These are phyloP conservation scores for Congeria kusceri DNA, from an alignment of 2,888 invertebrate species.

Conservation along the genomic window DNA sequence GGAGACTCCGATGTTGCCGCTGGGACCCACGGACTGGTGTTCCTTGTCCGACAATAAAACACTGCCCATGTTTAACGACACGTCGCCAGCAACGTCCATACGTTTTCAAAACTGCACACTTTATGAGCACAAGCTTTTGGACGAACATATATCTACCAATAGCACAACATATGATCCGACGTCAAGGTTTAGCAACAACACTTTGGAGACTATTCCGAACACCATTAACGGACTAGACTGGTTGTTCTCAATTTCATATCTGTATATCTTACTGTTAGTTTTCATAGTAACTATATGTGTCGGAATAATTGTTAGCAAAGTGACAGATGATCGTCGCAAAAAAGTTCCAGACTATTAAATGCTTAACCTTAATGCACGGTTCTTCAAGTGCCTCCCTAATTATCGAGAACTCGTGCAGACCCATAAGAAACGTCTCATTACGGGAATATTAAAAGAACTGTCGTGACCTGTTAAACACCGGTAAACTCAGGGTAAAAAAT, in stretches of 20 bases:
- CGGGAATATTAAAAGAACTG: too few species aligned
- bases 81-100: background rate
- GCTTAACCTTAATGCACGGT: conserved; percentile 9
- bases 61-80: background rate
- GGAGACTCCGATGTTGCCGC: conserved; percentile 61
- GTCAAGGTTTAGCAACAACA: background rate
- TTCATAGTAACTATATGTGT: conserved; percentile 21
- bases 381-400: conserved; percentile 23
- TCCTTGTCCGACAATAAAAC: background rate
- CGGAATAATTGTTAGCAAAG: conserved; percentile 38
- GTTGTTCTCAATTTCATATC: conserved; percentile 49
- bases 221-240: conserved; percentile 20
- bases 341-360: conserved; percentile 10
- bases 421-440: too few species aligned
- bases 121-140: too few species aligned
- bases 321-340: conserved; percentile 7
- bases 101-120: too few species aligned
- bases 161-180: background rate
- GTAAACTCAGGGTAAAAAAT: too few species aligned
- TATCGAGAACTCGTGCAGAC: background rate
- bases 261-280: conserved; percentile 35
- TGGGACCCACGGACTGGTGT: conserved; percentile 68
- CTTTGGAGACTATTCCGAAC: background rate
- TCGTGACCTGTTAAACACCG: too few species aligned
- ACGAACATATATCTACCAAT: background rate